Evolutionary conservation across 2,113 vertebrate species (phyloP), one percentile per base, ranked within the genome.

Genomic region (Poeciliopsis turrubarensis): DNA sequence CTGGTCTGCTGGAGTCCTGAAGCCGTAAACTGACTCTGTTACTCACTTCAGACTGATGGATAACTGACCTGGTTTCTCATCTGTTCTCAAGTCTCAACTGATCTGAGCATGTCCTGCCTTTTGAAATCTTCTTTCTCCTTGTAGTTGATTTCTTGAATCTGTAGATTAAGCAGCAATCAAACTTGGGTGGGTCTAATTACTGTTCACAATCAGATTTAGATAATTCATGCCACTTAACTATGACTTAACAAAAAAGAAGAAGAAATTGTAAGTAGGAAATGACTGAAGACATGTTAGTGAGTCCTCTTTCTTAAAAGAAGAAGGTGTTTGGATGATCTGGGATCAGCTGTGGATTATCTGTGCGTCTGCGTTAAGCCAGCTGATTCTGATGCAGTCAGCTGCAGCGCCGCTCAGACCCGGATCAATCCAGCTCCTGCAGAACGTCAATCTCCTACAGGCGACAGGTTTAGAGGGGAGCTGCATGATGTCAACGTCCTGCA

Each of bases 361-460:
- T 47, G 41, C 3, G 47, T 79, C 81, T 76, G 67, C 39, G 4
- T 41, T 41, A 77, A 74, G 41, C 60, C 32, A 1, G 67, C 77
- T 72, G 70, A 14, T 60, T 9, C 86, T 84, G 73, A 88, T 87
- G 66, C 87, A 84, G 82, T 66, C 67, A 72, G 69, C 75, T 19
- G 60, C 63, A 74, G 81, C 77, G 78, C 65, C 86, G 82, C 80
- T 91, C 70, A 79, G 69, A 66, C 44, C 26, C 7, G 63, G 66
- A 79, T 86, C 84, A 78, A 72, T 81, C 39, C 39, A 25, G 72
- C 75, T 80, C 74, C 80, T 72, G 77, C 27, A 27, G 67, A 31
- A 62, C 68, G 27, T 89, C 85, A 83, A 83, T 89, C 84, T 75
- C 27, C 32, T 85, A 82, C 62, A 84, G 77, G 75, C 76, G 91